These are phyloP conservation scores for Mellilla xanthometata DNA, from an alignment of 2,888 invertebrate species.

Conservation along the genomic window DNA sequence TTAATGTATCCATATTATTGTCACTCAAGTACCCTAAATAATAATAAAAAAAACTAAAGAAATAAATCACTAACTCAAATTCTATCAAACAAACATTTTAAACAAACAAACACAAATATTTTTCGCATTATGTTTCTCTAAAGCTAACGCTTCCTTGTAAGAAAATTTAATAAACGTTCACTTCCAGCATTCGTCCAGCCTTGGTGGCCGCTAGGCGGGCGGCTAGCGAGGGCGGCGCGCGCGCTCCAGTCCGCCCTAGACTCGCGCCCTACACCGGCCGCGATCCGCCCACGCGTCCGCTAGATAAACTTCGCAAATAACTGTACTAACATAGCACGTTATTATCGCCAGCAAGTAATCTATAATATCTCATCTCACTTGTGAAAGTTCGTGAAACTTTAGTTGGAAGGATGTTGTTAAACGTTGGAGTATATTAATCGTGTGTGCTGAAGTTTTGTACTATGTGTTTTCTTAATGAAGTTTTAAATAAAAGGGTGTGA, in stretches of 20 bases:
- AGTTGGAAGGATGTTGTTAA: background rate
- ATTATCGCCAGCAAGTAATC: conserved; percentile 3
- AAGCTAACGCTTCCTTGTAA: too few relatives aligned
- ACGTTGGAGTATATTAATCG: background rate
- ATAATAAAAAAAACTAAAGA: too few relatives aligned
- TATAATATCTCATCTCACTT: too few relatives aligned
- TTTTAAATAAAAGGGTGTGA: too few relatives aligned
- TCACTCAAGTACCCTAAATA: too few relatives aligned
- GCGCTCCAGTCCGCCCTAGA: conserved; percentile 62
- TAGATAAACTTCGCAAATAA: conserved; percentile 7
- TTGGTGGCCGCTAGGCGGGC: conserved; percentile 50
- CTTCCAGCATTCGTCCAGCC: conserved; percentile 48
- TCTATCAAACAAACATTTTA: too few relatives aligned
- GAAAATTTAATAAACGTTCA: conserved; percentile 15
- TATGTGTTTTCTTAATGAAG: too few relatives aligned
- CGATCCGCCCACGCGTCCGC: conserved; percentile 25
- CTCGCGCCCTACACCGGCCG: conserved; percentile 33
- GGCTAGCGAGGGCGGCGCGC: conserved; percentile 62
- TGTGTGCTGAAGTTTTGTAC: too few relatives aligned
- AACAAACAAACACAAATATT: too few relatives aligned
- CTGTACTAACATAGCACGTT: conserved; percentile 23
- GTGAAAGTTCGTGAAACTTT: background rate
- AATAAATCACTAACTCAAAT: too few relatives aligned
- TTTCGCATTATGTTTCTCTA: too few relatives aligned
- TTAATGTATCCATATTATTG: too few relatives aligned